Conservation (phyloP, 2,113 vertebrate species). For the Solea senegalensis region DNA sequence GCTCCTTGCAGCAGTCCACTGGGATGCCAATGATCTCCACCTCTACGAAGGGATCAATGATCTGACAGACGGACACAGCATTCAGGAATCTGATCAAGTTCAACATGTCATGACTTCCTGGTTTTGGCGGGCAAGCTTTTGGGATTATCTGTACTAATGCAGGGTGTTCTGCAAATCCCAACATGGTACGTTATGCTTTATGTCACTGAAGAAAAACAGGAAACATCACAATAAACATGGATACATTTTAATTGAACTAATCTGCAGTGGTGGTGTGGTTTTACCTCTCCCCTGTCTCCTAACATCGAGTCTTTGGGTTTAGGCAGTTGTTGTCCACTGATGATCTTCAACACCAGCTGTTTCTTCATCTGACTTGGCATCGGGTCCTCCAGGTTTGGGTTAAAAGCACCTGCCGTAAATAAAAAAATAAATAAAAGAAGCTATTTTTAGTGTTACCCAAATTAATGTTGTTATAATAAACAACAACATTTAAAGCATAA, state of each 20-base stretch:
- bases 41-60: conserved; percentile 98
- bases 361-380: conserved; percentile 90
- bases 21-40: conserved; percentile 96
- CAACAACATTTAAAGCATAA: not conserved
- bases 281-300: conserved; percentile 96
- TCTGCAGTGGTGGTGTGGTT: not conserved
- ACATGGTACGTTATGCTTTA: too few species aligned
- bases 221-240: too few species aligned
- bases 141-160: too few species aligned
- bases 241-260: not conserved
- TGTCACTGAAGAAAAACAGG: too few species aligned
- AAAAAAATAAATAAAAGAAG: not conserved
- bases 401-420: conserved; percentile 86
- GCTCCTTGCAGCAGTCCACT: conserved; percentile 94
- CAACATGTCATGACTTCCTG: not conserved
- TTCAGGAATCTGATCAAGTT: not conserved
- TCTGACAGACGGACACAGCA: conserved; percentile 76
- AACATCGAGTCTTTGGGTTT: conserved; percentile 97
- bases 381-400: conserved; percentile 91
- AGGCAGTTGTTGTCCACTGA: conserved; percentile 97
- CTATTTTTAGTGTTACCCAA: too few species aligned
- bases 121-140: too few species aligned
- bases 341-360: conserved; percentile 91
- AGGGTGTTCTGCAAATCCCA: too few species aligned
- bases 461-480: too few species aligned